Base-by-base conservation (phyloP, 2,888 invertebrate genomes). In the Dorcus hopei region DNA sequence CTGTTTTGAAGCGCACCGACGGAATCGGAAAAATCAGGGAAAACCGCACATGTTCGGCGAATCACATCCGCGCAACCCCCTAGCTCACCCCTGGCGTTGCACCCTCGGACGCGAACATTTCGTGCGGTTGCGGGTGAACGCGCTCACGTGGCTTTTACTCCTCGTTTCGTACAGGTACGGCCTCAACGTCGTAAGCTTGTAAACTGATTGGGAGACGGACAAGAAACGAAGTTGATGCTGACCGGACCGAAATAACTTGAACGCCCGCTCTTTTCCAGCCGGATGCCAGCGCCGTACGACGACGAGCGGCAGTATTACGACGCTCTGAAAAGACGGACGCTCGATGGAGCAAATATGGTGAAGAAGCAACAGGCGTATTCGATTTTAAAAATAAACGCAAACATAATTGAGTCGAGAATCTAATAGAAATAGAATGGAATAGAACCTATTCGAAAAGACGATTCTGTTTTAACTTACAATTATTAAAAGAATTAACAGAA, bases 161-260 rank as follows among this genome's bases (percentile, higher is more conserved):
- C 57, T 59, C 38, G 59, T 49, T 14, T 47, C 33, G 47, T 38
- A 52, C 55, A 56, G 67, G 62, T 67, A 72, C 70, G 67, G 70
- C 67, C 72, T 65, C 69, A 62, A 61, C 70, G 68, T 68, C 65
- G 71, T 66, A 66, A 66, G 65, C 65, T 65, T 69, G 62, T 64
- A 65, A 69, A 75, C 75, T 75, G 72, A 73, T 66, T 61, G 64
- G 26, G 26, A 33, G 26, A 33, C 26, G 26, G 26, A 33, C 61
- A 61, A 63, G 54, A 61, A 54, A 59, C 63, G 61, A 64, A 64
- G 59, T 55, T 58, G 59, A 62, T 62, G 65, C 62, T 66, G 65
- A 63, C 64, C 63, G 69, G 59, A 66, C 68, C 55, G 61, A 69
- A 70, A 69, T 68, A 70, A 67, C 68, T 69, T 66, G 68, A 69